These are phyloP conservation scores for Chlorospingus semifuscus DNA, from an alignment of 2,797 vertebrate species.

Conservation along the genomic window DNA sequence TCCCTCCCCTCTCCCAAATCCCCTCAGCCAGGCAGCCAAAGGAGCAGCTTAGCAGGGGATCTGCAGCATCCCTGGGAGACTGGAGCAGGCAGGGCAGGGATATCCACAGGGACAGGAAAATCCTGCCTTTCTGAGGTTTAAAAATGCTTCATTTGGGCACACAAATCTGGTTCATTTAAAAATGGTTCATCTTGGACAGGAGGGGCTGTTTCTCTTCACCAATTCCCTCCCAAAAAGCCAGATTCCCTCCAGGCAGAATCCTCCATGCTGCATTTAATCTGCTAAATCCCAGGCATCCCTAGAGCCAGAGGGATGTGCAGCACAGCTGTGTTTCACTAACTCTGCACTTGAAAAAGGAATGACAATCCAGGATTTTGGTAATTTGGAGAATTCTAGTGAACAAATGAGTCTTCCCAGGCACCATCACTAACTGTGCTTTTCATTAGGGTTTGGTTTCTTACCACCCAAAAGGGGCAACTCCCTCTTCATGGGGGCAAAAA, in stretches of 20 bases:
- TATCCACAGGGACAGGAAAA: not conserved
- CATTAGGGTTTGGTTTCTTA: not conserved
- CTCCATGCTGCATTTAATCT: not conserved
- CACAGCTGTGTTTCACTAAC: not conserved
- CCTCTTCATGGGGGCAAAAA: fast-evolving
- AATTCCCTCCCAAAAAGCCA: not conserved
- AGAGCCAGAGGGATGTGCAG: not conserved
- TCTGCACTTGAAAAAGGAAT: not conserved
- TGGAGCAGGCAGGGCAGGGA: not conserved
- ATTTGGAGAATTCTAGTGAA: not conserved
- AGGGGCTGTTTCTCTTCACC: not conserved
- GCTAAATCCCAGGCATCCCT: not conserved
- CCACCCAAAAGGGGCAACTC: not conserved
- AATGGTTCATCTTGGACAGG: fast-evolving
- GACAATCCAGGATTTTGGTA: not conserved
- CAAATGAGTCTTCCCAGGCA: not conserved
- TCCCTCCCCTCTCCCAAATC: not conserved
- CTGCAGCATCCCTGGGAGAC: not conserved
- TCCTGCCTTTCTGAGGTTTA: not conserved
- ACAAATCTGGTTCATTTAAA: not conserved
- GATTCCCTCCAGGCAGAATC: not conserved
- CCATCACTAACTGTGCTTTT: not conserved
- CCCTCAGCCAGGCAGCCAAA: not conserved
- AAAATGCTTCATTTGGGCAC: not conserved
- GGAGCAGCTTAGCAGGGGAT: not conserved